phyloP scores from a whole-genome alignment of 2,888 invertebrate genomes.

The Mythimna impura region DNA sequence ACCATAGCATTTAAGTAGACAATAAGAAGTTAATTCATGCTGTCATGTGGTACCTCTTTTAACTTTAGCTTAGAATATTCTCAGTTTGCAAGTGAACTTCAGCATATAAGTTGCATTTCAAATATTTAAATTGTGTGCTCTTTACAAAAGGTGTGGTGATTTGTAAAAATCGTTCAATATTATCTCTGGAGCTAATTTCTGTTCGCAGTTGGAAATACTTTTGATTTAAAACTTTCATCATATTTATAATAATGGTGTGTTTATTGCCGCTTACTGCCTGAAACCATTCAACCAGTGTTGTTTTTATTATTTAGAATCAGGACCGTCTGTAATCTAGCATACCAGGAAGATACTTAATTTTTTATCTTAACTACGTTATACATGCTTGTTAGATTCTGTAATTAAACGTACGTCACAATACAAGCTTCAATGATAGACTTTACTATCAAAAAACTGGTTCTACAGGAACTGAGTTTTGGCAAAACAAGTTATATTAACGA shows the following conservation, averaged over 20 bases:
- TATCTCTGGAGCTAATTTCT: not conserved
- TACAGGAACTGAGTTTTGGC: slow-evolving; percentile 27
- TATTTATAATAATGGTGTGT: slow-evolving; percentile 1
- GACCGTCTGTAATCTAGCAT: not conserved
- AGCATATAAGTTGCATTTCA: slow-evolving; percentile 10
- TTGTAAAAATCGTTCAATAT: not conserved
- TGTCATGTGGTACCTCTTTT: slow-evolving; percentile 64
- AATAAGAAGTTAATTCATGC: slow-evolving; percentile 77
- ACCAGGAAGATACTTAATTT: not conserved
- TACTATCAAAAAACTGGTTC: slow-evolving; percentile 20
- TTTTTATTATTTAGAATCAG: slow-evolving; percentile 16
- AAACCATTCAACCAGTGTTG: not conserved
- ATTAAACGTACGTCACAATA: not conserved
- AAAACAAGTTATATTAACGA: slow-evolving; percentile 38
- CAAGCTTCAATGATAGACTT: slow-evolving; percentile 10
- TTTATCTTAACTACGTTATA: not conserved
- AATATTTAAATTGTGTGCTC: slow-evolving; percentile 1
- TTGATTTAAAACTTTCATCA: not conserved
- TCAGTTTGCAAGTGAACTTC: slow-evolving; percentile 39
- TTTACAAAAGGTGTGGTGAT: slow-evolving; percentile 21
- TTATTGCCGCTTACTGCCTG: not conserved
- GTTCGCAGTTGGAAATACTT: not conserved
- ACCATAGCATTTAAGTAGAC: slow-evolving; percentile 74
- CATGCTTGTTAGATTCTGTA: not conserved
- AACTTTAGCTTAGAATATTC: slow-evolving; percentile 37